Percentiles rank a stretch among this genome's conserved stretches.
Conservation (phyloP, 2,797 vertebrate species). For the Semaprochilodus insignis region DNA sequence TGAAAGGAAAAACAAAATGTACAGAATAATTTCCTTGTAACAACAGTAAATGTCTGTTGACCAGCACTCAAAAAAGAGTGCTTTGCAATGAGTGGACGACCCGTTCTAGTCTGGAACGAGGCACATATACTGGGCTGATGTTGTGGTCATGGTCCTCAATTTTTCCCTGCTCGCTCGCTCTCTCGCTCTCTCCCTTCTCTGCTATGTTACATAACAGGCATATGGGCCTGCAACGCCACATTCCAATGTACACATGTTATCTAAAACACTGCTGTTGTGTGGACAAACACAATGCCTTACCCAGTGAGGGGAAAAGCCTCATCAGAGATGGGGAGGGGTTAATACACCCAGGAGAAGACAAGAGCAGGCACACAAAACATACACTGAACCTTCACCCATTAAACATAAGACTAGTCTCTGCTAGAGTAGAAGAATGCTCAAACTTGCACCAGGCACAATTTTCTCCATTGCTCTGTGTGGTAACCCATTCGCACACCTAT, state of each 20-base stretch:
- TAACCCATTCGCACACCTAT: not conserved
- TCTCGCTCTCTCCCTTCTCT: constrained; percentile 8
- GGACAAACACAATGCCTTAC: constrained; percentile 15
- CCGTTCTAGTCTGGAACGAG: not conserved
- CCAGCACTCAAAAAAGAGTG: not conserved
- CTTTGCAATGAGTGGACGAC: not conserved
- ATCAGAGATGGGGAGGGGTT: not conserved
- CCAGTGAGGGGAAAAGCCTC: constrained; percentile 12
- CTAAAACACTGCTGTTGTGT: not conserved
- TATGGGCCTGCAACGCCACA: constrained; percentile 30
- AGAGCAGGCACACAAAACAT: not conserved
- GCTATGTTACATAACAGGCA: constrained; percentile 65
- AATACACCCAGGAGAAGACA: not conserved
- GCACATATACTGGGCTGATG: not conserved
- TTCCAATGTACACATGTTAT: constrained; percentile 22
- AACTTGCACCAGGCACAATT: not conserved
- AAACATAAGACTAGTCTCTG: not conserved
- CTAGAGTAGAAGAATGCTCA: not conserved
- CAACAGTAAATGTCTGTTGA: not conserved
- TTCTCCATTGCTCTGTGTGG: not conserved
- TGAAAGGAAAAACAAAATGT: constrained; percentile 12
- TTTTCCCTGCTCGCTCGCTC: constrained; percentile 25
- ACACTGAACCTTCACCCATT: not conserved
- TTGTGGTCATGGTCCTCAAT: not conserved
- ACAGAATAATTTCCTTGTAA: constrained; percentile 1